Conservation (phyloP, 2,113 vertebrate species). For the Eupsittula cactorum region DNA sequence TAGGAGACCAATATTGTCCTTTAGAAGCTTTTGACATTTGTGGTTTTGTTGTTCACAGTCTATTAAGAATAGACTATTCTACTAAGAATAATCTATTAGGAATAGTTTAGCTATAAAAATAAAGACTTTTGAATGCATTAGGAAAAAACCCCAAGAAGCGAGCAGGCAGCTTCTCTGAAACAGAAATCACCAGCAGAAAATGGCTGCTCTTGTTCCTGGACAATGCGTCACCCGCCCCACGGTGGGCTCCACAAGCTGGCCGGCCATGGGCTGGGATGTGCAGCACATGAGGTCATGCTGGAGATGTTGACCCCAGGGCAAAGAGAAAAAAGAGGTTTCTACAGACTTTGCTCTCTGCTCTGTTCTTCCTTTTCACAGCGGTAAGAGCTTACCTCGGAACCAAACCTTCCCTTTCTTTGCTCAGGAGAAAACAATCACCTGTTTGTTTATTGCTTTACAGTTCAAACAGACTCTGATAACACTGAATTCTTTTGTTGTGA, state of each 20-base stretch:
- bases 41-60: neutral
- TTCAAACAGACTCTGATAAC: slow-evolving; percentile 64
- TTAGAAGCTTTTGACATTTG: neutral
- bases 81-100: neutral
- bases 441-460: slow-evolving; percentile 70
- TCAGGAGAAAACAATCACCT: slow-evolving; percentile 61
- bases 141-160: neutral
- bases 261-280: fast-evolving
- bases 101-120: neutral
- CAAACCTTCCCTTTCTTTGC: slow-evolving; percentile 14
- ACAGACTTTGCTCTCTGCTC: neutral
- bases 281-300: neutral
- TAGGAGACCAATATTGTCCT: neutral
- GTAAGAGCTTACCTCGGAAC: slow-evolving; percentile 30
- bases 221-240: neutral
- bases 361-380: slow-evolving; percentile 20
- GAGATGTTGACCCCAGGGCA: neutral
- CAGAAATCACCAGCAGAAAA: neutral
- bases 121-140: neutral
- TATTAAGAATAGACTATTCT: neutral
- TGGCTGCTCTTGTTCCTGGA: neutral
- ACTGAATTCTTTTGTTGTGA: slow-evolving; percentile 56
- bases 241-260: neutral
- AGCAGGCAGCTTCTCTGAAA: neutral
- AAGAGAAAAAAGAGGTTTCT: neutral